A percentile compares a stretch with the other conserved stretches of the same genome.
Evolutionary conservation across 2,888 invertebrate species (phyloP).

Genomic region (Acrobasis repandana): DNA sequence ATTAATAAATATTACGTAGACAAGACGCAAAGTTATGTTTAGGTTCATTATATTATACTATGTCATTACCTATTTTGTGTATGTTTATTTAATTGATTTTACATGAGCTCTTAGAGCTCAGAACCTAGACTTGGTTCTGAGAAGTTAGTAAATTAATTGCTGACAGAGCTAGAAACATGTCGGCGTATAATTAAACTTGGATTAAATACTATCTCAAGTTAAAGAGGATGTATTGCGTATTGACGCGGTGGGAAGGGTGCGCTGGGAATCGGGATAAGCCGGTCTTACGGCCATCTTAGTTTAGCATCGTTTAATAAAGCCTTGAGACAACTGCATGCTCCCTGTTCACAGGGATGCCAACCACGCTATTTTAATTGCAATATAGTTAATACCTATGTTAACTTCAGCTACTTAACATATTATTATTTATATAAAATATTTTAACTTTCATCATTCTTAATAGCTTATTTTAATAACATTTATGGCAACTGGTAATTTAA

Average conservation of each 20-base stretch:
- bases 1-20: conserved; percentile 7
- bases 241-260: conserved; percentile 68
- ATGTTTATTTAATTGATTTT: background rate
- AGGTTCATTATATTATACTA: too few relatives aligned
- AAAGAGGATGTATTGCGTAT: conserved; percentile 58
- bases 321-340: conserved; percentile 69
- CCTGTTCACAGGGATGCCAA: conserved; percentile 56
- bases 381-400: background rate
- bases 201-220: conserved; percentile 11
- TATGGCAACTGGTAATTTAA: conserved; percentile 1
- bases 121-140: background rate
- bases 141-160: conserved; percentile 1
- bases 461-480: background rate
- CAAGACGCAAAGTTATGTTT: background rate
- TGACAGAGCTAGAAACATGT: background rate
- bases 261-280: conserved; percentile 74
- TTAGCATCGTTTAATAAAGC: conserved; percentile 77
- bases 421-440: background rate
- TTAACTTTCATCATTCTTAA: background rate
- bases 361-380: conserved; percentile 14
- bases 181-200: conserved; percentile 10
- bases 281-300: conserved; percentile 78
- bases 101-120: background rate
- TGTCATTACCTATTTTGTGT: too few relatives aligned
- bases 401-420: background rate